Evolutionary conservation across 2,888 invertebrate species (phyloP).

Genomic region (Sturmia bella): DNA sequence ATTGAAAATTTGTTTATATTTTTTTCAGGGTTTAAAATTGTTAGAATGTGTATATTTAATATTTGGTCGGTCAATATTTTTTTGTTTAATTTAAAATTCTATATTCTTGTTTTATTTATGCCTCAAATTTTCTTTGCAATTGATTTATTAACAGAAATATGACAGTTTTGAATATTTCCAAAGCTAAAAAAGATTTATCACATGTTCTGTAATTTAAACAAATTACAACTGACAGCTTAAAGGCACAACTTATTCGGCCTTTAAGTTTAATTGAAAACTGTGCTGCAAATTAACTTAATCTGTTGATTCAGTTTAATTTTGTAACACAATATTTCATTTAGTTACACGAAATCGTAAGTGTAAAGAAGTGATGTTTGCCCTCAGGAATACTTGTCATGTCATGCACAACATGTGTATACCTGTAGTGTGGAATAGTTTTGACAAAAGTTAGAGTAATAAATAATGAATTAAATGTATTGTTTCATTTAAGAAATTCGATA

Average conservation of each 20-base stretch:
- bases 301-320: no score
- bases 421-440: no score
- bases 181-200: background rate
- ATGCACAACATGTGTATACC: no score
- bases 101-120: background rate
- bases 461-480: no score
- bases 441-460: no score
- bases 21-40: constrained; percentile 8
- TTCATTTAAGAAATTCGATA: no score
- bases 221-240: background rate
- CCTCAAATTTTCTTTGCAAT: background rate
- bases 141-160: background rate
- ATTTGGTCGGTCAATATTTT: constrained; percentile 1
- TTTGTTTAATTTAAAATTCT: background rate
- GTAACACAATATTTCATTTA: no score
- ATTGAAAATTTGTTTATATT: constrained; percentile 5
- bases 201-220: background rate
- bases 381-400: no score
- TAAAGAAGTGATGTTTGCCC: no score
- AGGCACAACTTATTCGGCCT: background rate
- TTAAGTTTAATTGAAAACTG: background rate
- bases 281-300: background rate
- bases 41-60: constrained; percentile 19
- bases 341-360: no score
- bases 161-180: background rate